phyloP scores from a whole-genome alignment of 2,797 vertebrate genomes.

The Okamejei kenojei region DNA sequence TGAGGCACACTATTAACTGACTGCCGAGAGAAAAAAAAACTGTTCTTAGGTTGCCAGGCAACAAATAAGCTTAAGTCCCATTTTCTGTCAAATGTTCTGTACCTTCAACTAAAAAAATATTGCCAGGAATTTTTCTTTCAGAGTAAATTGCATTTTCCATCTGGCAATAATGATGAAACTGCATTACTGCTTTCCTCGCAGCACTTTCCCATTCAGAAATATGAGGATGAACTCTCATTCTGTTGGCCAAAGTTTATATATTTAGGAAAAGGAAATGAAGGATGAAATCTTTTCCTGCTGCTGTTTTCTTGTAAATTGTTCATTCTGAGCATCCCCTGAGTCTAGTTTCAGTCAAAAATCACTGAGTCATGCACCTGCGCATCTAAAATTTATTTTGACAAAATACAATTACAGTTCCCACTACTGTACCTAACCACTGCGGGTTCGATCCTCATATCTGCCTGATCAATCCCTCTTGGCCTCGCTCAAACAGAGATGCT shows the following conservation, averaged over 20 bases:
- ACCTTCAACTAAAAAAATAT: neutral
- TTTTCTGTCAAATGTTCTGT: slow-evolving; percentile 23
- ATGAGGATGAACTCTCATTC: neutral
- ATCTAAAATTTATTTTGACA: too few species aligned
- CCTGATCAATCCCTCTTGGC: too few species aligned
- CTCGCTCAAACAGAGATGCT: too few species aligned
- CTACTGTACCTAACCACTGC: too few species aligned
- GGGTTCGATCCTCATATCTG: too few species aligned
- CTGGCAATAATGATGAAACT: neutral
- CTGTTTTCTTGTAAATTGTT: neutral
- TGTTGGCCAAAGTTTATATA: neutral
- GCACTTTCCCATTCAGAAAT: neutral
- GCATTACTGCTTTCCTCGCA: neutral
- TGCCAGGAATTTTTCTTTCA: slow-evolving; percentile 35
- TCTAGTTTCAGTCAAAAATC: too few species aligned
- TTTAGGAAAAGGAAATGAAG: neutral
- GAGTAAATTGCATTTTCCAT: slow-evolving; percentile 6
- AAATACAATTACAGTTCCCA: too few species aligned
- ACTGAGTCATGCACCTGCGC: too few species aligned
- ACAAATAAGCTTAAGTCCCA: slow-evolving; percentile 21
- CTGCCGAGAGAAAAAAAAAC: neutral
- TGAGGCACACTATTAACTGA: slow-evolving; percentile 11
- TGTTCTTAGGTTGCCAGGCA: slow-evolving; percentile 30
- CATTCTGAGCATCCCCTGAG: too few species aligned
- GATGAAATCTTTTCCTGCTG: neutral